Base-by-base conservation (phyloP, 2,113 vertebrate genomes). In the Lepisosteus oculatus region DNA sequence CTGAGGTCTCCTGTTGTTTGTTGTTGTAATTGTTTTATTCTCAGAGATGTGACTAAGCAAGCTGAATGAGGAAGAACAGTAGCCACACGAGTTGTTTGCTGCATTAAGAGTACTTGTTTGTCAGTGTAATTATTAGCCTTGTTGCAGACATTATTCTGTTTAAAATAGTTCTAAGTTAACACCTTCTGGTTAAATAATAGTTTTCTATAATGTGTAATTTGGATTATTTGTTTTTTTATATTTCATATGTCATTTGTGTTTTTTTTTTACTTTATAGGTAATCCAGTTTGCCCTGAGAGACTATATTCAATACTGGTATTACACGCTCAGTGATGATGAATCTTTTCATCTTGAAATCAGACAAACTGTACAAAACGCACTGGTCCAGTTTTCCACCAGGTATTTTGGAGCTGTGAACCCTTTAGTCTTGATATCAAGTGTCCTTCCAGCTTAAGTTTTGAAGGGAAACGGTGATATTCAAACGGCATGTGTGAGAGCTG, bases 301-400 rank as follows among this genome's bases (percentile, higher is more conserved):
- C 83, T 99, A 99, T 74, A 96, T 99, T 74, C 97, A 99, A 84
- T 99, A 98, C 83, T 99, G 97, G 97, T 99, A 99, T 92, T 99
- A 99, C 81, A 98, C 96, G 41, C 86, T 99, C 80, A 99, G 97
- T 11, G 96, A 99, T 78, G 97, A 99, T 80, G 97, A 99, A 76
- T 94, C 95, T 3, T 99, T 99, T 86, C 91, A 99, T 84, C 85
- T 97, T 88, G 97, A 99, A 89, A 97, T 99, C 88, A 93, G 97
- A 68, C 96, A 97, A 84, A 95, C 94, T 29, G 89, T 98, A 81
- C 97, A 99, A 83, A 97, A 97, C 71, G 97, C 95, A 71, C 94
- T 99, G 9, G 93, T 99, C 85, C 94, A 98, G 83, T 98, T 99
- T 90, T 97, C 96, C 83, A 95, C 95, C 69, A 92, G 95, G 97